Evolutionary conservation across 2,113 vertebrate genomes (phyloP).

Genomic region (Dicentrarchus labrax): DNA sequence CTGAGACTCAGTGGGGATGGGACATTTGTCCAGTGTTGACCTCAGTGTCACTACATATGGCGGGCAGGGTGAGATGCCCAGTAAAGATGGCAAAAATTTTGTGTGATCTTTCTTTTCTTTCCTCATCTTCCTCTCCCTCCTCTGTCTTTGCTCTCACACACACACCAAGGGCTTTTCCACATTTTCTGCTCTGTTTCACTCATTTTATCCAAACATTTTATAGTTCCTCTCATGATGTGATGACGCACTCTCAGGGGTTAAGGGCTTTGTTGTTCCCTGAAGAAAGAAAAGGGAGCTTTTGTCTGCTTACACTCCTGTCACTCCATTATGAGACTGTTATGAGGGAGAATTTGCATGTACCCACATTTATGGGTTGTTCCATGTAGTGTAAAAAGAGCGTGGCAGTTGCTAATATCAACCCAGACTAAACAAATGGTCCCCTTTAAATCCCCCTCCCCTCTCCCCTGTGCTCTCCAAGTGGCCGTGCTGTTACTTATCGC

Average conservation of each 20-base stretch:
- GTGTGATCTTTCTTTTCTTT: background rate
- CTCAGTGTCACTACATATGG: background rate
- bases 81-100: background rate
- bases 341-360: background rate
- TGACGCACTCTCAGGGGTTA: slow-evolving; percentile 51
- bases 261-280: slow-evolving; percentile 58
- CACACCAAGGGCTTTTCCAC: slow-evolving; percentile 28
- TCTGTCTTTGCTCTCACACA: slow-evolving; percentile 5
- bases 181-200: slow-evolving; percentile 46
- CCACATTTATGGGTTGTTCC: background rate
- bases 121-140: background rate
- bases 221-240: slow-evolving; percentile 28
- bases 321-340: slow-evolving; percentile 12
- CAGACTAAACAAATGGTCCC: slow-evolving; percentile 8
- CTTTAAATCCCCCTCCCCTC: no score
- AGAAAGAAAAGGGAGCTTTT: slow-evolving; percentile 39
- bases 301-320: slow-evolving; percentile 23
- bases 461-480: no score
- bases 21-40: background rate
- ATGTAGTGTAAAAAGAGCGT: background rate
- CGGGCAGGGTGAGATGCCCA: background rate
- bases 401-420: background rate
- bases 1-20: background rate
- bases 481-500: no score
- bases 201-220: slow-evolving; percentile 61